phyloP scores from a whole-genome alignment of 1,140 invertebrate genomes.

The Planococcus citri region DNA sequence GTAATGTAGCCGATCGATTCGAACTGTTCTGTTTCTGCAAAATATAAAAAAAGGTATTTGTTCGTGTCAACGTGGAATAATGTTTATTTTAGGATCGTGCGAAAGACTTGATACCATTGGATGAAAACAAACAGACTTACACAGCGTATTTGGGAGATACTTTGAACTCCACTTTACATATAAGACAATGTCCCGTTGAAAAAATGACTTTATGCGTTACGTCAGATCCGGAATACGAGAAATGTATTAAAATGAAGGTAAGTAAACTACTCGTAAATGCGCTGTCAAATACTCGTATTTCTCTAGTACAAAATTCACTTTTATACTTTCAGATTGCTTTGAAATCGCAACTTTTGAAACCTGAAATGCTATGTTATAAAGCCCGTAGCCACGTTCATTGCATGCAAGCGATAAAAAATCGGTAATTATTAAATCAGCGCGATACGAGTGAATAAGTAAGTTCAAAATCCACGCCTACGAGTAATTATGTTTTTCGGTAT shows the following conservation, averaged over 20 bases:
- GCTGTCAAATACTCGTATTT: not conserved
- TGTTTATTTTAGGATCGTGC: slow-evolving; percentile 50
- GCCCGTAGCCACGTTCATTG: slow-evolving; percentile 76
- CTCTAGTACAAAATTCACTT: not conserved
- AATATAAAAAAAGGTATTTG: not conserved
- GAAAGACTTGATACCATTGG: slow-evolving; percentile 44
- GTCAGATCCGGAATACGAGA: slow-evolving; percentile 75
- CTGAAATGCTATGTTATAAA: slow-evolving; percentile 74
- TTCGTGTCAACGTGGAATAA: no score
- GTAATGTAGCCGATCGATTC: slow-evolving; percentile 35
- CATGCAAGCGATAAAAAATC: slow-evolving; percentile 63
- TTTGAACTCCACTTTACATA: slow-evolving; percentile 52
- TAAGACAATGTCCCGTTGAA: slow-evolving; percentile 65
- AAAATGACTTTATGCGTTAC: slow-evolving; percentile 77
- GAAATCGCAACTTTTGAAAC: slow-evolving; percentile 75
- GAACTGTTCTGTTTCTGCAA: not conserved
- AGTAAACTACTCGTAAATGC: no score
- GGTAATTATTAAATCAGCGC: slow-evolving; percentile 37
- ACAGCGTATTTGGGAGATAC: slow-evolving; percentile 45
- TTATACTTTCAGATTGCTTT: slow-evolving; percentile 52
- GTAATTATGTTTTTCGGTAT: not conserved
- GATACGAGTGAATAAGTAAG: not conserved
- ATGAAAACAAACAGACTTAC: slow-evolving; percentile 47
- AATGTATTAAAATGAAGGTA: slow-evolving; percentile 90
- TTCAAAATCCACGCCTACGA: not conserved